A percentile compares a stretch with the other conserved stretches of the same genome.
Evolutionary conservation across 2,888 invertebrate species (phyloP).

Genomic region (Cyclophora albipunctata): DNA sequence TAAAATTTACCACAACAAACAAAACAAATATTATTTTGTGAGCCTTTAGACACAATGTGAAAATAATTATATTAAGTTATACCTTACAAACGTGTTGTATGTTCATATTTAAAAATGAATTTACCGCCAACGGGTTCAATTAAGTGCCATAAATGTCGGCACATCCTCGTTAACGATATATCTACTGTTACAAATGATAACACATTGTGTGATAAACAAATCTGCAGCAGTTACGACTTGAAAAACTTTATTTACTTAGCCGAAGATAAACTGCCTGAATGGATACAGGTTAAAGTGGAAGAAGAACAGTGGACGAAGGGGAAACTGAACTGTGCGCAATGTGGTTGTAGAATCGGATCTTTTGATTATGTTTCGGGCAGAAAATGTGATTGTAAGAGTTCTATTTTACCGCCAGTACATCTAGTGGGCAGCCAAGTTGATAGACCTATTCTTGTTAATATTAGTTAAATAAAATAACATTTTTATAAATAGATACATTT

Average conservation of each 20-base stretch:
- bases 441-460: conserved; percentile 32
- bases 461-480: conserved; percentile 4
- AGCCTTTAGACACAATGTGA: too few species aligned
- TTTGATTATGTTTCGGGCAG: conserved; percentile 80
- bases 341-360: conserved; percentile 77
- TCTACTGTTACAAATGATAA: conserved; percentile 20
- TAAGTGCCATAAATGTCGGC: conserved; percentile 68
- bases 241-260: conserved; percentile 63
- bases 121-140: conserved; percentile 23
- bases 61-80: too few species aligned
- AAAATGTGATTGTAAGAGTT: conserved; percentile 76
- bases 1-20: too few species aligned
- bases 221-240: conserved; percentile 44
- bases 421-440: conserved; percentile 80
- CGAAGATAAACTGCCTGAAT: conserved; percentile 74
- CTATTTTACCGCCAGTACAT: conserved; percentile 76
- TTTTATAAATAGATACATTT: conserved; percentile 4
- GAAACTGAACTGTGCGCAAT: conserved; percentile 78
- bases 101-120: conserved; percentile 19
- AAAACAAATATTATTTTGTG: too few species aligned
- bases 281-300: conserved; percentile 72
- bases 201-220: conserved; percentile 27
- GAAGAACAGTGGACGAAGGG: conserved; percentile 79
- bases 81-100: too few species aligned
- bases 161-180: conserved; percentile 40